Evolutionary conservation across 2,797 vertebrate genomes (phyloP).

Genomic region (Miichthys miiuy): DNA sequence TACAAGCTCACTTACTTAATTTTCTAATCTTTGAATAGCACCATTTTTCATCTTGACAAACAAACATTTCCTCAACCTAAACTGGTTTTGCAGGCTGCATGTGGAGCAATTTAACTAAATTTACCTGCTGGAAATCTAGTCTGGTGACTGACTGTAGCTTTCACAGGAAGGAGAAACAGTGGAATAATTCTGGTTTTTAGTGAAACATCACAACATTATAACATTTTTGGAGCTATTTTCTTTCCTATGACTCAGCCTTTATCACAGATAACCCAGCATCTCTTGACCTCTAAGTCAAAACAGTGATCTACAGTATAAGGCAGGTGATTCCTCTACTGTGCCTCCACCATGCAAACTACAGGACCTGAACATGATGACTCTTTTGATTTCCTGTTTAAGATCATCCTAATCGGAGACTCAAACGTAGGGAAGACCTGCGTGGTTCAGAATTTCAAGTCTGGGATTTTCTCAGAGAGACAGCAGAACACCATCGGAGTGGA

Average conservation of each 20-base stretch:
- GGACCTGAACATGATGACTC: conserved; percentile 86
- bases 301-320: conserved; percentile 12
- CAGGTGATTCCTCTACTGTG: background rate
- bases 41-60: conserved; percentile 21
- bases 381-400: conserved; percentile 97
- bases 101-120: conserved; percentile 19
- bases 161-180: background rate
- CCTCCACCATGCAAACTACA: conserved; percentile 81
- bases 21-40: conserved; percentile 12
- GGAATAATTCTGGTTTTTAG: background rate
- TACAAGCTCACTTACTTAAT: background rate
- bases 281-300: conserved; percentile 20
- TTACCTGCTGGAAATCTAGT: conserved; percentile 15
- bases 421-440: conserved; percentile 98
- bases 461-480: conserved; percentile 89
- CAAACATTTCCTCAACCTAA: conserved; percentile 7
- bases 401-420: conserved; percentile 96
- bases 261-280: conserved; percentile 22
- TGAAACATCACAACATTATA: background rate
- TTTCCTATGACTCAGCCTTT: background rate
- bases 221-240: background rate
- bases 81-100: conserved; percentile 60
- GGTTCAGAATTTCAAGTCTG: conserved; percentile 95
- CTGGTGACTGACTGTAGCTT: conserved; percentile 10
- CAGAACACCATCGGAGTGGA: conserved; percentile 99